Base-by-base conservation (phyloP, 1,140 invertebrate species). In the Probaryconus sp. region DNA sequence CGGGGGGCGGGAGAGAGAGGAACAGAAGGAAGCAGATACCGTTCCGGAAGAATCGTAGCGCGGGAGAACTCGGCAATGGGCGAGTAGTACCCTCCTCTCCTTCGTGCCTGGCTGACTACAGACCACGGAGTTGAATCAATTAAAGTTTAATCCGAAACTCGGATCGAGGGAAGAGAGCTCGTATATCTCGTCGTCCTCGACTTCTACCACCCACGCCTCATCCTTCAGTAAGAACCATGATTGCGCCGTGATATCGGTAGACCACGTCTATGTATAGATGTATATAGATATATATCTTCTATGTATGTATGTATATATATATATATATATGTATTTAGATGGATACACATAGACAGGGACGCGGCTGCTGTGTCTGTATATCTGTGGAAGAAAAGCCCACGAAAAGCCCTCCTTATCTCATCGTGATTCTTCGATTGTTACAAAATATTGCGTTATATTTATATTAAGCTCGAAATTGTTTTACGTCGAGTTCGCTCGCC, bases 71-170 rank as follows among this genome's bases (percentile, higher is more conserved):
- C 71, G 17, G 74, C 60, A 70, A 65, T 70, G 77, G 65, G 75
- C 77, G 79, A 81, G 76, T n/a, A n/a, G n/a, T 76, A 61, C 76
- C 80, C 83, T 83, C 80, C 78, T 84, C 81, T 81, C 67, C 73
- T 78, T 63, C 56, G 77, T 79, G 82, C 84, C 65, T 85, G 78
- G 80, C 76, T 84, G 81, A 68, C 45, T 83, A 80, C 83, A 82
- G 81, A 84, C 80, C 81, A 81, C 84, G 78, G 79, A 82, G 83
- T 85, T 86, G 83, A 86, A 86, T 87, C 85, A 86, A 87, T 86
- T 87, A 86, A 86, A 86, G 79, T 86, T 86, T 84, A 85, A 86
- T 86, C 83, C 83, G 81, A 83, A 84, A 84, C 83, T 79, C 72
- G 73, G 76, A 83, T 84, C 78, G 80, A 77, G 78, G 77, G 76